Evolutionary conservation across 1,140 invertebrate genomes (phyloP), one percentile per base, ranked within the genome.

Genomic region (Branchinecta lindahli): DNA sequence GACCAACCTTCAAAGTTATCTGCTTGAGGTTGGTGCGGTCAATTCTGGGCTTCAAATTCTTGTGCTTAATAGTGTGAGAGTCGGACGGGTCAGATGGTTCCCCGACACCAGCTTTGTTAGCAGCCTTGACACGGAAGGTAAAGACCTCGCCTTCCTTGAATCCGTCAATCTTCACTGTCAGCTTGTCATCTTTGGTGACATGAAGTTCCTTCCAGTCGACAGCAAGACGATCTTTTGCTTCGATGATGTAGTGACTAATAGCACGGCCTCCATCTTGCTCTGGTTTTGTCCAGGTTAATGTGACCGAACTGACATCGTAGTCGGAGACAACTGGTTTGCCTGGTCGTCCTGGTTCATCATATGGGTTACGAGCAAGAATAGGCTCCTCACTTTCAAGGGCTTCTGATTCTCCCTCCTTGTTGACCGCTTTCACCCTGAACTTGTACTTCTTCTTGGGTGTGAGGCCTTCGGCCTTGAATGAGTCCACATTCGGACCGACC

Each of bases 381-480:
- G 88, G 81, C 74, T 92, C 91, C 10, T 88, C 87, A 44, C 92
- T 93, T 78, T 94, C 91, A 66, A 98, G 80, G 44, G 96, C 93
- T 74, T 98, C 94, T 0, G 95, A 96, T 81, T 95, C 90, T 3
- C 96, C 96, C 81, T 98, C 96, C 77, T 97, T 97, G 79, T 99
- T 99, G 45, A 96, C 90, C 45, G 96, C 96, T 75, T 94, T 95
- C 0, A 99, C 96, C 66, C 96, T 84, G 83, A 99, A 96, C 80
- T 98, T 96, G 80, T 99, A 99, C 75, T 93, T 94, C 80, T 98
- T 97, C 75, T 96, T 96, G 0, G 94, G 93, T 10, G 92, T 94
- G 0, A 99, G 84, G 45, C 93, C 92, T 76, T 92, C 89, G 73
- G 98, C 90, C 2, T 86, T 90, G 78, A 92, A 95, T 18, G 86